Evolutionary conservation across 2,888 invertebrate genomes (phyloP).

Genomic region (Napeogenes inachia): DNA sequence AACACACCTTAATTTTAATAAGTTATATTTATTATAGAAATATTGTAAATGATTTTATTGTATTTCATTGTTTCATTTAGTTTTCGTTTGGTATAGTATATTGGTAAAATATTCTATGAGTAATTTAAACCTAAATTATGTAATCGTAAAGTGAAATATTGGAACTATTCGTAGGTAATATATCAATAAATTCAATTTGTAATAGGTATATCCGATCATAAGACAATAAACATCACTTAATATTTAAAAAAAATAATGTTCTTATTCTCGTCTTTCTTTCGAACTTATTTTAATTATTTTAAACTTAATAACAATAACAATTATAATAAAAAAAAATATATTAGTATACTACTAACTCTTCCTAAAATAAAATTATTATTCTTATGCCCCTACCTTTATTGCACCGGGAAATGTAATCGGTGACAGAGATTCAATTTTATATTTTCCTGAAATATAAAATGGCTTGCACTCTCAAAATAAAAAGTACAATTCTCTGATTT

Average conservation of each 20-base stretch:
- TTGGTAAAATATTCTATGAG: too few relatives aligned
- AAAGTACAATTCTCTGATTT: too few relatives aligned
- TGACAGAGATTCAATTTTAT: conserved; percentile 78
- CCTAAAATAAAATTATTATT: neutral
- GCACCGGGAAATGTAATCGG: conserved; percentile 77
- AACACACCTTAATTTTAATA: neutral
- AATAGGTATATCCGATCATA: too few relatives aligned
- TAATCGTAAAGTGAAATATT: too few relatives aligned
- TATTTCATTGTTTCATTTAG: too few relatives aligned
- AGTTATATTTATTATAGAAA: neutral
- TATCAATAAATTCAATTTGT: neutral
- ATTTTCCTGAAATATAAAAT: conserved; percentile 63
- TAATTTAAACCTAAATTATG: too few relatives aligned
- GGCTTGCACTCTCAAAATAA: too few relatives aligned
- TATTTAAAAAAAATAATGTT: neutral
- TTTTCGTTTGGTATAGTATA: too few relatives aligned
- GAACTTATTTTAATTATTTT: neutral
- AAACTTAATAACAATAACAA: neutral
- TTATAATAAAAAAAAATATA: neutral
- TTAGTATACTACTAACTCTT: neutral
- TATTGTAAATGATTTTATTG: too few relatives aligned
- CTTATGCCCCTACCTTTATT: conserved; percentile 67
- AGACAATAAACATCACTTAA: too few relatives aligned
- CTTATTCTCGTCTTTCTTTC: neutral
- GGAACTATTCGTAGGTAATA: too few relatives aligned